Base-by-base conservation (phyloP, 1,140 invertebrate genomes). In the Drosophila setifemur region DNA sequence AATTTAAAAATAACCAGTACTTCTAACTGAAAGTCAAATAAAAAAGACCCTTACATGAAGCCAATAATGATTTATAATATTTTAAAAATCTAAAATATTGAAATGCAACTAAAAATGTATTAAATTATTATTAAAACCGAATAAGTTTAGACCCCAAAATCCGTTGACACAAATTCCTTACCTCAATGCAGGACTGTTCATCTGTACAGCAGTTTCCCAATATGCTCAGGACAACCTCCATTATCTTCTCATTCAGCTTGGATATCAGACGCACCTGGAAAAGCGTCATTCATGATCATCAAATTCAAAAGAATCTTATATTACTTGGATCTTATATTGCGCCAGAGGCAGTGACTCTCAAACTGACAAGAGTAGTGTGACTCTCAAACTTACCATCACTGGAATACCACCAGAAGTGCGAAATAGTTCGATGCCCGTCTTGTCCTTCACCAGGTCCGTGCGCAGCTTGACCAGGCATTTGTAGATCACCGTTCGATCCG, bases 121-220 rank as follows among this genome's bases (percentile, higher is more conserved):
- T n/a, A n/a, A n/a, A n/a, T n/a, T n/a, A n/a, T n/a, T n/a, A n/a
- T n/a, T n/a, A 6, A 18, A 8, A n/a, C 12, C 1, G 31, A 5
- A 29, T 29, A 29, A 8, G 7, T 28, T 57, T 44, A 42, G 6
- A 19, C 21, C n/a, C n/a, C n/a, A 2, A 19, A 3, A 19, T 4
- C 7, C 12, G 4, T 39, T 14, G 19, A 25, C 26, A 12, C 1
- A 26, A 4, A 2, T 40, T 29, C 67, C 63, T 71, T 31, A 90
- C 89, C 77, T 90, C 86, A 23, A 74, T 71, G 31, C 89, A 90
- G 7, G 85, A 73, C 23, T 74, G 70, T 6, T 81, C 73, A 44
- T 92, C 90, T 9, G 92, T 90, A 53, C 91, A 91, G 64, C 91
- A 92, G 70, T 92, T 92, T 6, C 91, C 92, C 40, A 92, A 79